Base-by-base conservation (phyloP, 1,140 invertebrate species). In the Anastrepha obliqua region DNA sequence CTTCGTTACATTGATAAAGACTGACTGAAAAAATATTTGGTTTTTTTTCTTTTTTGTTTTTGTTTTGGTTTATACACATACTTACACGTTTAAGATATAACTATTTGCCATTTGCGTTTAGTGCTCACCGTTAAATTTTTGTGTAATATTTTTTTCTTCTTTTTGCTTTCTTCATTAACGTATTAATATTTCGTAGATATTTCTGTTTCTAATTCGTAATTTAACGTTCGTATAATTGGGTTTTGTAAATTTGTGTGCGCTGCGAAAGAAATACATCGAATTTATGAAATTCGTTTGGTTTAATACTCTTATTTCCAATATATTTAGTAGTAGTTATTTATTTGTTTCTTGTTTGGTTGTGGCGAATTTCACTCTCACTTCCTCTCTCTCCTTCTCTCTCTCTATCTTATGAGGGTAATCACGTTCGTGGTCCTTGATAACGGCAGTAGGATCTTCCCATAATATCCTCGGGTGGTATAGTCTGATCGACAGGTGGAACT, bases 391-490 rank as follows among this genome's bases (percentile, higher is more conserved):
- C 7, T 11, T 74, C 67, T 74, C 42, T 47, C 42, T 47, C 13
- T 15, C 42, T 29, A 17, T 20, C 51, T 81, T 58, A 67, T 39
- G 29, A 74, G 11, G 60, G 88, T 85, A 81, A 93, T 93, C 92
- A 93, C 90, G 92, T 93, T 92, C 91, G 91, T 92, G 92, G 92
- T 91, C 93, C 93, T 90, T 92, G 90, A 90, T 91, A 93, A 86
- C 93, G 93, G 91, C 93, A 93, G 90, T 93, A 93, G 88, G 93
- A 93, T 91, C 93, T 90, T 89, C 93, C 93, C 91, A 93, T 91
- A 89, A 93, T 93, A 89, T 93, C 93, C 89, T 93, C 92, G 87
- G 92, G 90, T 90, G 93, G 92, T 91, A 93, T 93, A 89, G 92
- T 91, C 89, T 93, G 91, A 91, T 93, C 93, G 87, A 92, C 90